phyloP scores from a whole-genome alignment of 2,113 vertebrate species.

The Eolophus roseicapilla region DNA sequence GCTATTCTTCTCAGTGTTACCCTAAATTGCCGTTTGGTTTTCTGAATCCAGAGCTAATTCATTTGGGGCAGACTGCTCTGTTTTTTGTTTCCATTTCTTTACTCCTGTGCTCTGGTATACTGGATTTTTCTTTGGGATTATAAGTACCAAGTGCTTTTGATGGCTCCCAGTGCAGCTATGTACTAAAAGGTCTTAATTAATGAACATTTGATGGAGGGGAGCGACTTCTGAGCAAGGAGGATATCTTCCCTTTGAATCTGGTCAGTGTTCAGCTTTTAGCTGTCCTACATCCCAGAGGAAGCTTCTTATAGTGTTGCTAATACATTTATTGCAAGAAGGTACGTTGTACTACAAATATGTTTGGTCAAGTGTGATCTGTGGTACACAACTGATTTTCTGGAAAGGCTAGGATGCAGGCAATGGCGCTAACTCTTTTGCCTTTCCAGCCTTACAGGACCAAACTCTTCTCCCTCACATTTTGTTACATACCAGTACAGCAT shows the following conservation, averaged over 20 bases:
- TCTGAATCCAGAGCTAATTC: neutral
- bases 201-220: neutral
- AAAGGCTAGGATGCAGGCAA: neutral
- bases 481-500: fast-evolving
- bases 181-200: conserved; percentile 32
- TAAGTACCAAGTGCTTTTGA: neutral
- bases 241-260: neutral
- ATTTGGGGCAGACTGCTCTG: neutral
- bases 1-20: neutral
- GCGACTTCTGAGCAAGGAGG: neutral
- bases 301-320: neutral
- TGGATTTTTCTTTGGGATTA: neutral
- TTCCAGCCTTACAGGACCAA: neutral
- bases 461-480: neutral
- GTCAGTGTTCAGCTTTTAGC: neutral
- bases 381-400: neutral
- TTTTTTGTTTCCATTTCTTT: neutral
- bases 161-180: neutral
- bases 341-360: neutral
- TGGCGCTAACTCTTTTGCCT: neutral
- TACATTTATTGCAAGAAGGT: neutral
- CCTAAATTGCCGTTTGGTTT: neutral
- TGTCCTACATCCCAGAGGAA: neutral
- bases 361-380: neutral
- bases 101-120: neutral